Evolutionary conservation across 2,888 invertebrate species (phyloP).

Genomic region (Gibbula magus): DNA sequence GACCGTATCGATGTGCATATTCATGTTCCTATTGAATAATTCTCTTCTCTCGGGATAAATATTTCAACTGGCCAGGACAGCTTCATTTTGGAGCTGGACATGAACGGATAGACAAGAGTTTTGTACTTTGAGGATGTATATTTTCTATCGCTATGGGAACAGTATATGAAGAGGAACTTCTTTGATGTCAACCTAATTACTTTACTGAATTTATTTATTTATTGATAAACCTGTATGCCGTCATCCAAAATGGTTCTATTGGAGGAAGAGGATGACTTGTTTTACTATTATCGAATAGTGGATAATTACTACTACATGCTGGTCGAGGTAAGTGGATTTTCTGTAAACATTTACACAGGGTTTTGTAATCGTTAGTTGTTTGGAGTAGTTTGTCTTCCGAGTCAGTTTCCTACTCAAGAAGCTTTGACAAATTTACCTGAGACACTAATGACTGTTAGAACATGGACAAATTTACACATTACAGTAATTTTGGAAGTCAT

Average conservation of each 20-base stretch:
- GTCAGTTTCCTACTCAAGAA: too few relatives aligned
- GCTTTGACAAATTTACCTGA: too few relatives aligned
- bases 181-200: background rate
- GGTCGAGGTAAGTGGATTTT: slow-evolving; percentile 64
- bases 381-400: too few relatives aligned
- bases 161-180: background rate
- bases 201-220: background rate
- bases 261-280: slow-evolving; percentile 57
- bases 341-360: too few relatives aligned
- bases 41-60: background rate
- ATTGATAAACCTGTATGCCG: background rate
- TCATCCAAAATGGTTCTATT: slow-evolving; percentile 33
- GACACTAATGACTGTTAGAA: too few relatives aligned
- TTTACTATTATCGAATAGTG: slow-evolving; percentile 70
- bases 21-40: background rate
- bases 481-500: too few relatives aligned
- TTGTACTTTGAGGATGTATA: background rate
- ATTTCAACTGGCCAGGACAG: background rate
- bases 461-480: too few relatives aligned
- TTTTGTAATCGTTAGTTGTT: too few relatives aligned
- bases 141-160: background rate
- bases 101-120: background rate
- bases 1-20: slow-evolving; percentile 19
- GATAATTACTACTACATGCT: slow-evolving; percentile 73
- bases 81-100: background rate